phyloP scores from a whole-genome alignment of 2,888 invertebrate species.

The Eristalis intricaria region DNA sequence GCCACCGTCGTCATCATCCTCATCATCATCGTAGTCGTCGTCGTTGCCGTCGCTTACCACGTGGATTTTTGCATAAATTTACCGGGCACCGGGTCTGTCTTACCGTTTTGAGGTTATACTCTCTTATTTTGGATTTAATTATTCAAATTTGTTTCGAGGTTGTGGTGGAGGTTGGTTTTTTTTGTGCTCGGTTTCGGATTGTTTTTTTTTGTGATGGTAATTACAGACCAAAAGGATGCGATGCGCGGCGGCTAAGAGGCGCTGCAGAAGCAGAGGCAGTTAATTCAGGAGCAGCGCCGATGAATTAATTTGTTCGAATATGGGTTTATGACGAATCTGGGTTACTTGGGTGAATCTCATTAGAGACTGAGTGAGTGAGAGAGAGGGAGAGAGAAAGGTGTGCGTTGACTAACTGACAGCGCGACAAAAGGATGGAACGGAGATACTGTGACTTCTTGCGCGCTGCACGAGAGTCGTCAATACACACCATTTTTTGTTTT shows the following conservation, averaged over 20 bases:
- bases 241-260: neutral
- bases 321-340: slow-evolving; percentile 72
- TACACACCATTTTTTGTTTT: neutral
- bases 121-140: slow-evolving; percentile 67
- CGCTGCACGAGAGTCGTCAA: slow-evolving; percentile 36
- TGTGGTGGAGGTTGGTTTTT: slow-evolving; percentile 48
- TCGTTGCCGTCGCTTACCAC: slow-evolving; percentile 43
- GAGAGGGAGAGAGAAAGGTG: neutral
- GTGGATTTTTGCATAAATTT: slow-evolving; percentile 73
- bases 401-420: slow-evolving; percentile 27
- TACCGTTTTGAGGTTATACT: slow-evolving; percentile 53
- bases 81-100: slow-evolving; percentile 63
- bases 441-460: slow-evolving; percentile 53
- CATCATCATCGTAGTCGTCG: slow-evolving; percentile 6
- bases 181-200: neutral
- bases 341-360: slow-evolving; percentile 72
- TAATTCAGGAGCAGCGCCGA: slow-evolving; percentile 54
- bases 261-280: slow-evolving; percentile 1
- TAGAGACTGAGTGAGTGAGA: too few relatives aligned
- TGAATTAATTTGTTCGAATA: slow-evolving; percentile 71
- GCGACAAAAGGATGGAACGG: slow-evolving; percentile 35
- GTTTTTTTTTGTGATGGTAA: slow-evolving; percentile 59
- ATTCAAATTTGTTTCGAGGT: slow-evolving; percentile 66
- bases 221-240: slow-evolving; percentile 64
- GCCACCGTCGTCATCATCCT: slow-evolving; percentile 21